Base-by-base conservation (phyloP, 1,140 invertebrate species). In the Maniola jurtina region DNA sequence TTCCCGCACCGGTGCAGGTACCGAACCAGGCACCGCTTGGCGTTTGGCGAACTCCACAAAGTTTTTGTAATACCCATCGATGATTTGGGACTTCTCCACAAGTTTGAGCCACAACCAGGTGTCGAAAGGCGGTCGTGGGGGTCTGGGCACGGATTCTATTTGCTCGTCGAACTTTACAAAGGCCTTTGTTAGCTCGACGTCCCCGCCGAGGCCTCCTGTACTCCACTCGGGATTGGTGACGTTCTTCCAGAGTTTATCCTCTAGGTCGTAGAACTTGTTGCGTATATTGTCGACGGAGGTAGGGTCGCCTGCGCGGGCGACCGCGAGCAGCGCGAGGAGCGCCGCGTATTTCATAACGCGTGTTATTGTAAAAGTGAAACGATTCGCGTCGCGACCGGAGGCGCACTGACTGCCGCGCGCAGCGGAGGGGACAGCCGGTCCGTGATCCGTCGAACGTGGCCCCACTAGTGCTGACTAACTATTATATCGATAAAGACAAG, bases 1-100 rank as follows among this genome's bases (percentile, higher is more conserved):
- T n/a, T 92, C 92, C 55, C 87, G 90, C 48, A 81, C 81, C 6
- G 88, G 92, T 14, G 89, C 92, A 14, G 81, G 92, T 16, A 89
- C 87, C 14, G 80, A 70, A 2, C 86, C 89, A 9, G 89, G 83
- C 34, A 55, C 80, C 48, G 85, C 92, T 77, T 91, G 92, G 66
- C 90, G 89, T 71, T 83, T 89, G 73, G 93, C 89, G 71, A 93
- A 93, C 57, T 92, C 81, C 4, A 93, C 73, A 71, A 95, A 95
- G 5, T 91, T 91, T 66, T 90, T 89, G 72, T 95, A 95, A 9
- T 94, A 76, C 0, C 92, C 92, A 38, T 93, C 91, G 9, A 95
- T 86, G 0, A 83, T 78, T n/a, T 86, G 81, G 57, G 93, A 67
- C 71, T 94, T 93, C 5, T 90, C 81, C 16, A 91, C 80, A 0